Evolutionary conservation across 1,140 invertebrate species (phyloP).

Genomic region (Homalodisca vitripennis): DNA sequence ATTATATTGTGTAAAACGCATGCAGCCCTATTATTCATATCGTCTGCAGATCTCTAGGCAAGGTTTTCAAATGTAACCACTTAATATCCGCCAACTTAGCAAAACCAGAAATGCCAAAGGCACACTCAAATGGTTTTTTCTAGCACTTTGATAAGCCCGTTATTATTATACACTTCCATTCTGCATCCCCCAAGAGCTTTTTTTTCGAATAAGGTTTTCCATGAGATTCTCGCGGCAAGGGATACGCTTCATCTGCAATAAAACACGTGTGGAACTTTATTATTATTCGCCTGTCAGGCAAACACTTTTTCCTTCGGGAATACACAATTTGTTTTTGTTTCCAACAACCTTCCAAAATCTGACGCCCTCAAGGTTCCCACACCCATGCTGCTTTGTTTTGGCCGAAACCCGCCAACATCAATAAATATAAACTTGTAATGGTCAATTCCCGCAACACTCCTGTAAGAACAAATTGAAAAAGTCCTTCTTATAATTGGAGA

Average conservation of each 20-base stretch:
- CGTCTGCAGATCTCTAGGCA: not conserved
- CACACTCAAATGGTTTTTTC: not conserved
- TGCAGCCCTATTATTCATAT: not conserved
- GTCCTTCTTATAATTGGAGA: not conserved
- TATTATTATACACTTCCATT: not conserved
- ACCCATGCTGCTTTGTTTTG: not conserved
- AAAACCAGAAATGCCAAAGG: not conserved
- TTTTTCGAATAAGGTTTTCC: not conserved
- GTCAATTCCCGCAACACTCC: not conserved
- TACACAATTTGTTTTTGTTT: not conserved
- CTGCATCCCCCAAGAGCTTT: not conserved
- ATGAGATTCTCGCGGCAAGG: not conserved
- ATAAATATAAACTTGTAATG: too few relatives aligned
- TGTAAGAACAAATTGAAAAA: not conserved
- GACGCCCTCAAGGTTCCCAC: not conserved
- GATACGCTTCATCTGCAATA: not conserved
- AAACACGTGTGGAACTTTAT: not conserved
- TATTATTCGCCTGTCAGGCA: not conserved
- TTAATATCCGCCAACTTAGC: not conserved
- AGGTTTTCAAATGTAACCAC: not conserved
- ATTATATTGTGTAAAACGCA: too few relatives aligned
- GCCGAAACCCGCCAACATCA: not conserved
- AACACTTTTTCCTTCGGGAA: not conserved
- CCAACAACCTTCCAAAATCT: not conserved
- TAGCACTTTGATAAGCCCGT: not conserved